Conservation (phyloP, 2,113 vertebrate genomes). For the Aix galericulata region DNA sequence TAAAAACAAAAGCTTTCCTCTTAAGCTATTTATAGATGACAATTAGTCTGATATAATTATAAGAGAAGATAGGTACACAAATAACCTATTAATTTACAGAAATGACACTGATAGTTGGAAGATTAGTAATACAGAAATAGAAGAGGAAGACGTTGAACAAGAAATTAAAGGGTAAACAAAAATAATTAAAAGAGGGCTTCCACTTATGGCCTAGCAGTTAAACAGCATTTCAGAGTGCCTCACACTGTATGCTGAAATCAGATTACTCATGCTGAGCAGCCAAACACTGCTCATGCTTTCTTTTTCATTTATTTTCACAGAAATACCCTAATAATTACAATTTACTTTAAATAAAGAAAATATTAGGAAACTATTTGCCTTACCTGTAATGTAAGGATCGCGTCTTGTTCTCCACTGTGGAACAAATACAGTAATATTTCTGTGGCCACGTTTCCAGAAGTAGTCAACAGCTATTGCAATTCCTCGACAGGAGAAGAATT, state of each 20-base stretch:
- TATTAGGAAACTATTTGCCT: neutral
- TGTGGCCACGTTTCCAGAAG: constrained; percentile 94
- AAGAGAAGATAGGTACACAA: neutral
- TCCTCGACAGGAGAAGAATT: constrained; percentile 94
- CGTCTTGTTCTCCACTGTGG: constrained; percentile 96
- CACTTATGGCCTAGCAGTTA: neutral
- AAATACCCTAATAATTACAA: neutral
- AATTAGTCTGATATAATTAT: neutral
- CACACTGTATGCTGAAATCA: neutral
- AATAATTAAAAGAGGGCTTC: neutral
- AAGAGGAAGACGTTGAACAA: neutral
- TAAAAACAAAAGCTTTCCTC: constrained; percentile 1
- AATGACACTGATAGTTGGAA: neutral
- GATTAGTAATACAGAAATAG: neutral
- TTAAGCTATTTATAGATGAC: neutral
- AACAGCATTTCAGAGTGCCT: neutral
- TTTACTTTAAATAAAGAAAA: neutral
- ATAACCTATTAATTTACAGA: neutral
- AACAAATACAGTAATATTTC: constrained; percentile 96
- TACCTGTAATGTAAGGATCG: constrained; percentile 89
- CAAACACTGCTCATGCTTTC: neutral
- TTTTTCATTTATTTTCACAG: neutral
- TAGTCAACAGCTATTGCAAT: constrained; percentile 95
- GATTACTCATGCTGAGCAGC: neutral
- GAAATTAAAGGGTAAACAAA: neutral